Percentiles rank a stretch among this genome's conserved stretches.
Evolutionary conservation across 1,140 invertebrate genomes (phyloP).

Genomic region (Drepana arcuata): DNA sequence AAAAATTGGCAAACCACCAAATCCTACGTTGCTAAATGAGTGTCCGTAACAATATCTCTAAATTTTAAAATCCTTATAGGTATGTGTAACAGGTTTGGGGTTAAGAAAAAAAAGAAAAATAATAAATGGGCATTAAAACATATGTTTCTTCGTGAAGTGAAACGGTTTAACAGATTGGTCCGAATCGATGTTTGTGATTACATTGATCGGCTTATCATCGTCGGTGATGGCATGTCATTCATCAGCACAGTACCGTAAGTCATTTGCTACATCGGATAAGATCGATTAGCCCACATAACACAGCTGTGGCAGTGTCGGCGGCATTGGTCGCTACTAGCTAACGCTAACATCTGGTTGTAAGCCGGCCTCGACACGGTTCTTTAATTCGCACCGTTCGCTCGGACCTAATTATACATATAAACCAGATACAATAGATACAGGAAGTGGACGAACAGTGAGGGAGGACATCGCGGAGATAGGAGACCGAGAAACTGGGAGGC

Average conservation of each 20-base stretch:
- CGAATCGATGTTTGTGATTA: background rate
- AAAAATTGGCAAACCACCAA: constrained; percentile 52
- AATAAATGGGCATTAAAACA: too few species aligned
- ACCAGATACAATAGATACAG: constrained; percentile 18
- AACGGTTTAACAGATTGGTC: too few species aligned
- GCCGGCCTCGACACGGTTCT: constrained; percentile 45
- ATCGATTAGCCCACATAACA: constrained; percentile 29
- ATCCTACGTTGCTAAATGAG: constrained; percentile 19
- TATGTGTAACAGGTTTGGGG: constrained; percentile 21
- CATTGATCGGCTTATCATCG: background rate
- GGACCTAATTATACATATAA: constrained; percentile 46
- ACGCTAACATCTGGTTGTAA: constrained; percentile 28
- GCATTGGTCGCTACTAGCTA: too few species aligned
- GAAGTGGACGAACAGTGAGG: constrained; percentile 26
- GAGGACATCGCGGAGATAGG: too few species aligned
- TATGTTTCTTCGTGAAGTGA: too few species aligned
- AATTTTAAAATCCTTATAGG: constrained; percentile 22
- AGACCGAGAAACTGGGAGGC: constrained; percentile 30
- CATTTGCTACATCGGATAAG: constrained; percentile 24
- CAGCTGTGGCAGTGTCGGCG: constrained; percentile 16
- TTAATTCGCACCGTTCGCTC: constrained; percentile 35
- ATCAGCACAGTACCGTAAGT: constrained; percentile 14
- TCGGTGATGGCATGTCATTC: constrained; percentile 6
- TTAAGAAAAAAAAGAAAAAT: constrained; percentile 14
- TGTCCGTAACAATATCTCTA: constrained; percentile 15